phyloP scores from a whole-genome alignment of 2,113 vertebrate species.

The Sapajus apella region DNA sequence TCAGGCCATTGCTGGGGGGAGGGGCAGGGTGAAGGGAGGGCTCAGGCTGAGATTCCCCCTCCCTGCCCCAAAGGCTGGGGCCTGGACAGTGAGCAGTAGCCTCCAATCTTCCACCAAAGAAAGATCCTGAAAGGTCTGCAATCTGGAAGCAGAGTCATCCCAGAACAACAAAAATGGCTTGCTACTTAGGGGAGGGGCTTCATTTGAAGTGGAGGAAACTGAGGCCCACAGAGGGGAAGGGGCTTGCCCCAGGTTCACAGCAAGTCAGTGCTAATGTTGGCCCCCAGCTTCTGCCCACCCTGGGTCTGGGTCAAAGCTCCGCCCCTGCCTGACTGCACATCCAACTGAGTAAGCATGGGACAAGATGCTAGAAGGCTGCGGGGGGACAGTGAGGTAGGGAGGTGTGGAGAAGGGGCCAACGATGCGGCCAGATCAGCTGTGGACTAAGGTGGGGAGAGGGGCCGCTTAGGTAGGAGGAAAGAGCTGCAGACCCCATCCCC shows the following conservation, averaged over 20 bases:
- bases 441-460: neutral
- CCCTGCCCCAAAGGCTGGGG: conserved; percentile 50
- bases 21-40: conserved; percentile 70
- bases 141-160: neutral
- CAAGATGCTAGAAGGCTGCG: neutral
- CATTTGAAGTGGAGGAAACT: neutral
- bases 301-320: neutral
- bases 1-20: conserved; percentile 80
- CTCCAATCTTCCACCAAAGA: conserved; percentile 30
- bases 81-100: neutral
- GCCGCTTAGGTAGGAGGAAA: neutral
- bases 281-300: neutral
- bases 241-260: neutral
- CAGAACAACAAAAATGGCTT: neutral
- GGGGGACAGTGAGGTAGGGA: neutral
- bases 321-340: neutral
- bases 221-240: neutral
- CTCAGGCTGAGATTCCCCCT: conserved; percentile 69
- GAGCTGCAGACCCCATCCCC: conserved; percentile 59
- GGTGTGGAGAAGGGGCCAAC: neutral
- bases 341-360: neutral
- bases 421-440: neutral
- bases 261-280: neutral
- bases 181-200: neutral
- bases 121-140: neutral